These are phyloP conservation scores for Tricholaema leucomelas DNA, from an alignment of 2,113 vertebrate species.

Conservation along the genomic window DNA sequence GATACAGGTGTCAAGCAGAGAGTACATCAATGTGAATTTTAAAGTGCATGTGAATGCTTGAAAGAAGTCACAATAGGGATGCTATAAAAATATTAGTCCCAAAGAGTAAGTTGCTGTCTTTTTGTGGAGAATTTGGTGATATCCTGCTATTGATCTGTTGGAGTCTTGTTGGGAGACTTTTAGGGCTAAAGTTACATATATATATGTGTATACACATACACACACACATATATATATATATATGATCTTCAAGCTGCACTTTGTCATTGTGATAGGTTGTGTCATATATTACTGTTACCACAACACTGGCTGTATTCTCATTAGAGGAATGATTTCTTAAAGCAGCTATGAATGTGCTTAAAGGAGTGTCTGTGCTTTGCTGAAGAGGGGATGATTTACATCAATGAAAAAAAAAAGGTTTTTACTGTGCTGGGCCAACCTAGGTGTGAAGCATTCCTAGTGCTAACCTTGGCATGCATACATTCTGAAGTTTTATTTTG, in stretches of 20 bases:
- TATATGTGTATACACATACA: not conserved
- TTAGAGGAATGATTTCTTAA: not conserved
- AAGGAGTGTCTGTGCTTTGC: not conserved
- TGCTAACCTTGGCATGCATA: not conserved
- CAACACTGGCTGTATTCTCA: not conserved
- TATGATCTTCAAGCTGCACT: not conserved
- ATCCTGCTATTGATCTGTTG: not conserved
- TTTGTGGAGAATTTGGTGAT: not conserved
- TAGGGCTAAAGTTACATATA: not conserved
- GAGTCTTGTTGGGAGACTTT: not conserved
- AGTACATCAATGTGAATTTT: not conserved
- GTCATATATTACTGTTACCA: accelerated
- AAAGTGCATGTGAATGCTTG: not conserved
- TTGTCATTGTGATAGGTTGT: not conserved
- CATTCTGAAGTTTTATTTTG: not conserved
- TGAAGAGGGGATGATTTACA: not conserved
- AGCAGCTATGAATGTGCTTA: not conserved
- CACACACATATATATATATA: not conserved
- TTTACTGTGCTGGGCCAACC: not conserved
- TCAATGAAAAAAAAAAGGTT: not conserved
- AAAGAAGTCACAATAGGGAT: not conserved
- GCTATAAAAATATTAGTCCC: not conserved
- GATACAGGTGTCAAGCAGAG: not conserved
- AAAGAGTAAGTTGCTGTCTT: not conserved
- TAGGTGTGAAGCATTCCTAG: not conserved